These are phyloP conservation scores for Rhamnusium bicolor DNA, from an alignment of 2,888 invertebrate species.

Conservation along the genomic window DNA sequence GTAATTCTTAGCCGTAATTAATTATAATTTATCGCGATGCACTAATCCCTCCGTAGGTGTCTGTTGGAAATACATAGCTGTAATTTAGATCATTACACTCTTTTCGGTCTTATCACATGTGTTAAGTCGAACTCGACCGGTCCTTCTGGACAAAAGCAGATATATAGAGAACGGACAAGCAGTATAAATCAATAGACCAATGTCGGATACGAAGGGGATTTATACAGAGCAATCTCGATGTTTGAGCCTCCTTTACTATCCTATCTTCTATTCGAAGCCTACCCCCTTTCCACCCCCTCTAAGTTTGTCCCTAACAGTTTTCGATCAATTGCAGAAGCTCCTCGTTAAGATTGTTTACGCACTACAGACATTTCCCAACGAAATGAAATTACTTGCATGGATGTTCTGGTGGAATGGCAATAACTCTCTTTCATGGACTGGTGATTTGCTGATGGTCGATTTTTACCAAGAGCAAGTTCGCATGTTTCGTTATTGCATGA, in stretches of 20 bases:
- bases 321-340: constrained; percentile 69
- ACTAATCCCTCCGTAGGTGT: too few species aligned
- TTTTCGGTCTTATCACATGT: constrained; percentile 24
- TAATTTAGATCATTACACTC: neutral
- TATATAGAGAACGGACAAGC: constrained; percentile 60
- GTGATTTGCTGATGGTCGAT: constrained; percentile 23
- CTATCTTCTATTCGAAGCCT: constrained; percentile 50
- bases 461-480: constrained; percentile 23
- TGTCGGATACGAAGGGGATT: constrained; percentile 56
- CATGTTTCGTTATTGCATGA: neutral
- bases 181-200: constrained; percentile 68
- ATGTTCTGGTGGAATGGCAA: constrained; percentile 37
- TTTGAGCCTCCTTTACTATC: constrained; percentile 59
- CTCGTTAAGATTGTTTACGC: constrained; percentile 69
- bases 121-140: constrained; percentile 7
- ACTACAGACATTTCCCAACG: constrained; percentile 58
- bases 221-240: constrained; percentile 65
- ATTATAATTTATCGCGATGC: too few species aligned
- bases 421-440: constrained; percentile 38
- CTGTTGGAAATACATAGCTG: too few species aligned
- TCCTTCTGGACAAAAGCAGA: constrained; percentile 57
- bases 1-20: too few species aligned
- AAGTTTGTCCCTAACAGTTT: constrained; percentile 69
- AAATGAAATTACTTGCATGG: constrained; percentile 56
- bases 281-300: constrained; percentile 66